Base-by-base conservation (phyloP, 2,888 invertebrate genomes). In the Cephus pygmeus region DNA sequence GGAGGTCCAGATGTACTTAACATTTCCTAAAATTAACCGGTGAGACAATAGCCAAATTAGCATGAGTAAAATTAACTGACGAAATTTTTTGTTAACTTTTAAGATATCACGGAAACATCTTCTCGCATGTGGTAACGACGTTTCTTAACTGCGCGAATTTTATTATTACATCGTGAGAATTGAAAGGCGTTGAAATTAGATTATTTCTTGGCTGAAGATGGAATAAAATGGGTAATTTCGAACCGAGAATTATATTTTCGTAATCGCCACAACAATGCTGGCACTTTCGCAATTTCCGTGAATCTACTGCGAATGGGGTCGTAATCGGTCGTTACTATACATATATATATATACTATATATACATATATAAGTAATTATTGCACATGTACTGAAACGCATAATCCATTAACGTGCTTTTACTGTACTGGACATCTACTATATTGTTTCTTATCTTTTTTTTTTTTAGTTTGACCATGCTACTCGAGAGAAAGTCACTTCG, bases 1-100 rank as follows among this genome's bases (percentile, higher is more conserved):
- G 12, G 97, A 97, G 1, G 97, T 97, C 97, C 97, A 98, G 89
- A 98, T 97, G 92, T 95, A 98, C 78, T 91, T 91, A 69, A 93
- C 91, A 81, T 92, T 92, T 75, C 92, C 92, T 93, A 84, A 3
- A 69, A 76, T 23, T 2, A 23, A 6, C 2, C 23, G 9, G 9
- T 9, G 56, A 56, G 23, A 56, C 23, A 56, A 56, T 56, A 23
- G 40, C 0, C 40, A 4, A 40, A 4, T 56, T 56, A 56, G 23
- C 56, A 56, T 0, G 56, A 23, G 9, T 23, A 23, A 23, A 56
- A 23, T 56, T 9, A 2, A 9, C 0, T 23, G 23, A 23, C 9
- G 23, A 56, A 56, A 23, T 23, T 56, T 23, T 23, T 56, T 0
- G 2, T 23, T 23, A 23, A 9, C 23, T 56, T 56, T 56, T 9